Base-by-base conservation (phyloP, 2,888 invertebrate genomes). In the Lapara coniferarum region DNA sequence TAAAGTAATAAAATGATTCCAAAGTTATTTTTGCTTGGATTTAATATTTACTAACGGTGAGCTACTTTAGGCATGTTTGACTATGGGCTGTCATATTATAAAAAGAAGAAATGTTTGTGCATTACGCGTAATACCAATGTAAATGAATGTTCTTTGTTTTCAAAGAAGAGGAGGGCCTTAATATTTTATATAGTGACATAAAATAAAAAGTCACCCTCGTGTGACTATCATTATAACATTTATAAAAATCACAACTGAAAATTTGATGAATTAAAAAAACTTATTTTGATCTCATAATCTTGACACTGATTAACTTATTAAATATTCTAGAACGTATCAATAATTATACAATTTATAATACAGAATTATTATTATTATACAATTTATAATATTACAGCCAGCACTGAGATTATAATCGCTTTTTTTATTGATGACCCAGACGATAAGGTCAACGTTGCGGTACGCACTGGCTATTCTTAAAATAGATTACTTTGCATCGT, bases 341-440 rank as follows among this genome's bases (percentile, higher is more conserved):
- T 63, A 16, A 63, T 46, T 46, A 49, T 25, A 19, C 19, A 44
- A 46, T 59, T 46, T n/a, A n/a, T n/a, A n/a, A n/a, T n/a, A n/a
- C n/a, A n/a, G n/a, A n/a, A n/a, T n/a, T n/a, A n/a, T n/a, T n/a
- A n/a, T n/a, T n/a, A n/a, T n/a, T n/a, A n/a, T n/a, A n/a, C n/a
- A n/a, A n/a, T n/a, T n/a, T n/a, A n/a, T n/a, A n/a, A n/a, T n/a
- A 59, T 59, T 25, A 25, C 16, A 2, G 37, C 37, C 44, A n/a
- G 59, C 10, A 44, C 44, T 12, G 44, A 63, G 46, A 63, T 63
- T 19, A 63, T 49, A 63, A 63, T 63, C 19, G 13, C 63, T 63
- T 63, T 63, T 63, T 63, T 63, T 49, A 63, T 63, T 63, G 63
- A 63, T 63, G 46, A 63, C 49, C 63, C 63, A 63, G 63, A 63